Base-by-base conservation (phyloP, 2,797 vertebrate species). In the Notoglanidium macrostoma region DNA sequence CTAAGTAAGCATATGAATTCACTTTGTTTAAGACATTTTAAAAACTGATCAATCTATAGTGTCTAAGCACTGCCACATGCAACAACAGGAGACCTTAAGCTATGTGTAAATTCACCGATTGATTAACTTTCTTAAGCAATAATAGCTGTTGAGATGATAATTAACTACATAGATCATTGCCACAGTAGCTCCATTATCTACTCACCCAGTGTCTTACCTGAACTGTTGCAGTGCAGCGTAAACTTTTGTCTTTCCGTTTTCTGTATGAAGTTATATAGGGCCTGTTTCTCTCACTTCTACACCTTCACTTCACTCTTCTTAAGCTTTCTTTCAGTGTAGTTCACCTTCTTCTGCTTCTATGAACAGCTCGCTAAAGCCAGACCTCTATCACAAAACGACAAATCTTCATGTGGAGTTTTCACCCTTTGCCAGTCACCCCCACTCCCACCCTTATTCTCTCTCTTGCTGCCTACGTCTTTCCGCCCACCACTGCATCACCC, bases 401-500 rank as follows among this genome's bases (percentile, higher is more conserved):
- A 89, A 91, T 89, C 84, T 92, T 92, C 85, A 90, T 91, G 87
- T 94, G 90, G 86, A 91, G 74, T 88, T 90, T 90, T 88, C 73
- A 82, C 81, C 78, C 63, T 90, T 92, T 86, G 88, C 83, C 85
- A 72, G 72, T 89, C 91, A 91, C 87, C 26, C 88, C 91, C 83
- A 81, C 84, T 87, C 84, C 73, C 74, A 84, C 86, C 70, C 90
- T 87, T 88, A 85, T 83, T 35, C 77, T 87, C 61, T 83, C 86
- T 86, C 81, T 80, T 51, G 61, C 74, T 88, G 92, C 87, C 90
- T 89, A 88, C 91, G 88, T 91, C 85, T 76, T 85, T 90, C 90
- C 85, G 87, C 87, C 89, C 23, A 84, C 81, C 6, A 77, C 91
- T 89, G 89, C 92, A 89, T 91, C 86, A 65, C 54, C 76, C 77